Evolutionary conservation across 2,113 vertebrate species (phyloP).

Genomic region (Saccopteryx leptura): DNA sequence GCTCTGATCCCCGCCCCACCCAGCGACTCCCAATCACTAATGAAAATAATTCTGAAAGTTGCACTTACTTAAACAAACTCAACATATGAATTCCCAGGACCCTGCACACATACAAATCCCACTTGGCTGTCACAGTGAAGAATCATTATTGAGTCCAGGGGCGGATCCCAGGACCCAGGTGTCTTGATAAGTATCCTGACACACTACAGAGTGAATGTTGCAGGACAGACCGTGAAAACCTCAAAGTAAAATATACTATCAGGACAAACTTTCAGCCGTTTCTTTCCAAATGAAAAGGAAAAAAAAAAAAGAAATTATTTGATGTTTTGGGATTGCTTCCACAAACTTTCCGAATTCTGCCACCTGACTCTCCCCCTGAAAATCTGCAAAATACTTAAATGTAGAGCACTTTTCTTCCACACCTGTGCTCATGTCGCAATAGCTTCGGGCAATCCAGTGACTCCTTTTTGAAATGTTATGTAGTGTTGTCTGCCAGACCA

Average conservation of each 20-base stretch:
- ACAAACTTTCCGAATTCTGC: neutral
- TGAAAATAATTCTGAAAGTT: neutral
- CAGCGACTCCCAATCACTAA: neutral
- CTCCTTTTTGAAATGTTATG: conserved; percentile 1
- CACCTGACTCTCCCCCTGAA: neutral
- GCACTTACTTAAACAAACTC: neutral
- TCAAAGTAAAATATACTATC: neutral
- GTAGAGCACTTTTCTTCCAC: neutral
- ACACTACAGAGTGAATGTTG: neutral
- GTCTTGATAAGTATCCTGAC: neutral
- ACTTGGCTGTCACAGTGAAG: neutral
- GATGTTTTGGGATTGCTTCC: neutral
- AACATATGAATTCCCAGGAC: neutral
- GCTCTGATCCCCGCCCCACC: rapidly evolving
- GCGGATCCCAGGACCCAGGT: no score
- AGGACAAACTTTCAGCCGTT: neutral
- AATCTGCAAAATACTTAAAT: neutral
- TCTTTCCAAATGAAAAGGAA: neutral
- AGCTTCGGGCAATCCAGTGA: neutral
- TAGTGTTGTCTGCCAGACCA: neutral
- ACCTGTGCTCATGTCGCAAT: neutral
- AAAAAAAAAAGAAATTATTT: neutral
- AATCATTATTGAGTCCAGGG: neutral
- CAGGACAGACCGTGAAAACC: neutral
- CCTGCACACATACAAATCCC: neutral